Percentiles rank a stretch among this genome's conserved stretches.
These are phyloP conservation scores for Pteropus alecto DNA, from an alignment of 2,113 vertebrate genomes.

Conservation along the genomic window DNA sequence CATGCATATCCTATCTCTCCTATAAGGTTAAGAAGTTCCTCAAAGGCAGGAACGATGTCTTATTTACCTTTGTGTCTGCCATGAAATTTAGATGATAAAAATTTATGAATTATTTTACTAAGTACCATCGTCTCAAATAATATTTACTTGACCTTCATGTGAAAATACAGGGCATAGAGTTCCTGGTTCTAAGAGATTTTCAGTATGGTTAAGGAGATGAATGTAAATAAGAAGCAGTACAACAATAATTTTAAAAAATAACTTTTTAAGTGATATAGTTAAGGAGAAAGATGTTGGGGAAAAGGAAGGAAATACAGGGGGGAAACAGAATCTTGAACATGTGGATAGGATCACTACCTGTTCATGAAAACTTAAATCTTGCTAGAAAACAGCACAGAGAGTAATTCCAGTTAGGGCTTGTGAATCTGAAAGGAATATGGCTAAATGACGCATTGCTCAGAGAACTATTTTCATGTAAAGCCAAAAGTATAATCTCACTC, in stretches of 20 bases:
- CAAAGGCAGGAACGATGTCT: conserved; percentile 19
- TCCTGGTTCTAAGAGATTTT: background rate
- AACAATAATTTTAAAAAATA: background rate
- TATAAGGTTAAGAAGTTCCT: conserved; percentile 27
- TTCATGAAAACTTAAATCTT: conserved; percentile 1
- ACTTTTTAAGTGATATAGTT: background rate
- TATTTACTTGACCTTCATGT: conserved; percentile 17
- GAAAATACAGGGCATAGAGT: background rate
- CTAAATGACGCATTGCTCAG: background rate
- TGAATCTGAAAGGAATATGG: conserved; percentile 1
- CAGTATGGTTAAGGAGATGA: background rate
- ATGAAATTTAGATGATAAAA: background rate
- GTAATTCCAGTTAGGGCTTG: background rate
- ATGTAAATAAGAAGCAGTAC: conserved; percentile 8
- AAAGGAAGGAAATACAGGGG: background rate
- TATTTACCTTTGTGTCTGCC: conserved; percentile 14
- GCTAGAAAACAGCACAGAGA: background rate
- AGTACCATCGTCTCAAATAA: conserved; percentile 5
- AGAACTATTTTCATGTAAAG: conserved; percentile 36
- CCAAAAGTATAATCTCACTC: background rate
- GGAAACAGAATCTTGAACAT: conserved; percentile 7
- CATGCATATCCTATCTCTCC: background rate
- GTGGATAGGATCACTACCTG: background rate
- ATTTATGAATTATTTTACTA: conserved; percentile 9
- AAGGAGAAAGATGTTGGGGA: background rate